Evolutionary conservation across 2,888 invertebrate species (phyloP), one percentile per base, ranked within the genome.

Genomic region (Dynastes grantii): DNA sequence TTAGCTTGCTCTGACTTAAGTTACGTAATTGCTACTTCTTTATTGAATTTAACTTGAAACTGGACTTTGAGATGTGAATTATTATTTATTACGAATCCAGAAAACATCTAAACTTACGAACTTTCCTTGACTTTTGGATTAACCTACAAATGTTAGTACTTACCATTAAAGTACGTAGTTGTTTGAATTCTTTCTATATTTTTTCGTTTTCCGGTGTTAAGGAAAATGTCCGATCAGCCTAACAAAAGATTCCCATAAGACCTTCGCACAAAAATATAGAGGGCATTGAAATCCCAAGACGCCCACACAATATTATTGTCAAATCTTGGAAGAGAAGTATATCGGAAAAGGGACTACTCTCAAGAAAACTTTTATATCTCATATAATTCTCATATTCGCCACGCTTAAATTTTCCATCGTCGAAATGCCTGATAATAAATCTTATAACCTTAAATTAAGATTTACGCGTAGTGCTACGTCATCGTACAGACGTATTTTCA

Each of bases 201-300:
- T 37, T 58, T 37, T 37, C 5, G 32, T 37, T 40, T 73, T 58
- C 61, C 16, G 9, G 37, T 29, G 40, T 58, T 37, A 55, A 16
- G 51, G 40, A 40, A 40, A 58, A 71, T 73, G 58, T 22, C 58
- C 73, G 16, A 9, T 22, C 40, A 73, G 40, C 32, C 22, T 40
- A 13, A 11, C 58, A 58, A 73, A 73, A 58, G 73, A 73, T 73
- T 73, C 73, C 73, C 73, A 73, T n/a, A 32, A 73, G 73, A 58
- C 27, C 27, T 71, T 11, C 16, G 16, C 37, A 40, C 27, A 58
- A 58, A 37, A 58, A 37, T 58, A 58, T 73, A 73, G 58, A 58
- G 73, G 73, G 61, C 37, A 73, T 73, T 45, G 58, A 45, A 73
- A 22, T 58, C 73, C 73, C 73, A 40, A 37, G 22, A 37, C n/a